A percentile compares a stretch with the other conserved stretches of the same genome.
phyloP scores from a whole-genome alignment of 2,797 vertebrate genomes.

The Tragopan temminckii region DNA sequence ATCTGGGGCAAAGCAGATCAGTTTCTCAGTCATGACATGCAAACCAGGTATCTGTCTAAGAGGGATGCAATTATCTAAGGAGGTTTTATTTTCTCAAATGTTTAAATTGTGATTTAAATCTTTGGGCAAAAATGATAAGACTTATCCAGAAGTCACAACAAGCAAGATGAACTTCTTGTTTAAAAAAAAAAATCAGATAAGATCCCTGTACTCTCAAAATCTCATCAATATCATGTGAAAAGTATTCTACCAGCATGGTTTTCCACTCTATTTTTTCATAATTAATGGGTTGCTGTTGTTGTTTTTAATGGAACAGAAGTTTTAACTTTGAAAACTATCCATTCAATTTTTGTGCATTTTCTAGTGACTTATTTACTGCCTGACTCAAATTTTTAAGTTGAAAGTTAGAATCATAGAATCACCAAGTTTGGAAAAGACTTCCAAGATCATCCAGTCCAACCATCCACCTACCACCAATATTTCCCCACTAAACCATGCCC shows the following conservation, averaged over 20 bases:
- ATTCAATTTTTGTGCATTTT: background rate
- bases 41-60: background rate
- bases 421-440: no score
- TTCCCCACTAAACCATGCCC: no score
- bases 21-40: background rate
- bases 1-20: background rate
- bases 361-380: accelerated
- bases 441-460: no score
- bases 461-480: no score
- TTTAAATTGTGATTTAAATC: background rate
- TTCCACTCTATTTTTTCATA: background rate
- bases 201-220: background rate
- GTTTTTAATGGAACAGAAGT: background rate
- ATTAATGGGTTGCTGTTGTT: background rate
- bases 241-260: background rate
- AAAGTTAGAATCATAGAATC: background rate
- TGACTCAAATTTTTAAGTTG: background rate
- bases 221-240: background rate
- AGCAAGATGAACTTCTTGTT: background rate
- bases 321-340: background rate
- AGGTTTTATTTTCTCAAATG: background rate
- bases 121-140: background rate
- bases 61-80: background rate
- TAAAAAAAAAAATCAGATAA: background rate
- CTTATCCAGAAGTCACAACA: background rate